Evolutionary conservation across 2,113 vertebrate genomes (phyloP).

Genomic region (Solea solea): DNA sequence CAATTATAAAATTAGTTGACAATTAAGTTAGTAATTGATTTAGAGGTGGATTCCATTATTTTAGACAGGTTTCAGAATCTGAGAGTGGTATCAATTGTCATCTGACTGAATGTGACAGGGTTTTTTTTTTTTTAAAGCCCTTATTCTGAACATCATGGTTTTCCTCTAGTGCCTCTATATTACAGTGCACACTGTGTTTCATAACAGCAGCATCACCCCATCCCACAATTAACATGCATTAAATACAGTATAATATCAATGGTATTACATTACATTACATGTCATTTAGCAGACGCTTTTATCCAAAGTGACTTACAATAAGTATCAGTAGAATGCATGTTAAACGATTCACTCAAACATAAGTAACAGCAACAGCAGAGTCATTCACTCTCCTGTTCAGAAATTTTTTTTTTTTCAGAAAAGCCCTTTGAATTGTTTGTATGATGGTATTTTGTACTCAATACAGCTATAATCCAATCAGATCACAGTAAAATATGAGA

Average conservation of each 20-base stretch:
- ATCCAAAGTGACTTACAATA: too few relatives aligned
- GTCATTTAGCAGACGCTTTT: too few relatives aligned
- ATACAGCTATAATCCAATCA: slow-evolving; percentile 4
- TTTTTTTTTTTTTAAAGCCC: slow-evolving; percentile 31
- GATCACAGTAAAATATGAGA: too few relatives aligned
- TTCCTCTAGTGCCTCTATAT: slow-evolving; percentile 3
- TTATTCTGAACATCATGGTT: slow-evolving; percentile 5
- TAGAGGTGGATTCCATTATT: not conserved
- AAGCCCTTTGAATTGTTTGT: slow-evolving; percentile 62
- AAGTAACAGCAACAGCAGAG: slow-evolving; percentile 10
- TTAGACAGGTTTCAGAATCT: not conserved
- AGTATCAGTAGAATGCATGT: slow-evolving; percentile 54
- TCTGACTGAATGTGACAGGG: too few relatives aligned
- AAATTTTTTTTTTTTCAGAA: slow-evolving; percentile 26
- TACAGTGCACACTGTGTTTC: slow-evolving; percentile 4
- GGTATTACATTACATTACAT: too few relatives aligned
- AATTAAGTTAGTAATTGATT: too few relatives aligned
- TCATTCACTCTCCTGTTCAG: slow-evolving; percentile 31
- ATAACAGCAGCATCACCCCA: slow-evolving; percentile 13
- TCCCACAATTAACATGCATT: slow-evolving; percentile 37
- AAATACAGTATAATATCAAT: slow-evolving; percentile 18
- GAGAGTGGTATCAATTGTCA: too few relatives aligned
- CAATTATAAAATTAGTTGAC: too few relatives aligned
- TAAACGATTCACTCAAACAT: slow-evolving; percentile 42
- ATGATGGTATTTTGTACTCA: slow-evolving; percentile 13